Percentiles rank a stretch among this genome's conserved stretches.
phyloP scores from a whole-genome alignment of 2,113 vertebrate species.

The Elephantulus edwardii region DNA sequence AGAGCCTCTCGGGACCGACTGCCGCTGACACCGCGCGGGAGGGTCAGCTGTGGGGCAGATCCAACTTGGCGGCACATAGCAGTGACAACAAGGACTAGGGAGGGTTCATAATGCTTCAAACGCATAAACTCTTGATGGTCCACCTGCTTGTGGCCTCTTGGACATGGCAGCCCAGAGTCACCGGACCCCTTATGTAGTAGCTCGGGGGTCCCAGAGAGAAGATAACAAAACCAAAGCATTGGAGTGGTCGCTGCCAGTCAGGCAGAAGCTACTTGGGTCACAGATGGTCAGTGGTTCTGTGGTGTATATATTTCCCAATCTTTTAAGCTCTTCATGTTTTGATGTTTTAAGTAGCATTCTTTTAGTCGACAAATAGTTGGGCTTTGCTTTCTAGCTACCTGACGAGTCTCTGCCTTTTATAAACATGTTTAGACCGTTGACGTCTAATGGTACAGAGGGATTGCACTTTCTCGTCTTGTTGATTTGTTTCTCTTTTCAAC shows the following conservation, averaged over 20 bases:
- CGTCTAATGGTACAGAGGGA: too few species aligned
- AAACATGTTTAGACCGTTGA: too few species aligned
- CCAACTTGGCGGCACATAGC: too few species aligned
- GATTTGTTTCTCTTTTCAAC: too few species aligned
- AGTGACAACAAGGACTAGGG: too few species aligned
- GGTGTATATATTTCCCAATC: neutral
- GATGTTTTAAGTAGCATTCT: neutral
- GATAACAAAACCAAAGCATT: neutral
- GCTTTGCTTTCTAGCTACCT: neutral
- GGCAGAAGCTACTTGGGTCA: neutral
- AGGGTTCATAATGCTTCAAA: too few species aligned
- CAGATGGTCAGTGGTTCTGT: neutral
- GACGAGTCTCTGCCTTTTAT: too few species aligned
- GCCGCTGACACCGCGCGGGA: too few species aligned
- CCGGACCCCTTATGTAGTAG: fast-evolving
- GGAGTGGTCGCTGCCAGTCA: neutral
- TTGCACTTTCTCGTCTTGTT: too few species aligned
- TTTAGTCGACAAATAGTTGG: neutral
- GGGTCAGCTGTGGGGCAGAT: too few species aligned
- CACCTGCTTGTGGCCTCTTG: neutral
- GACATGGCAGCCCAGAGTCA: neutral
- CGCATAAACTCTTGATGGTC: fast-evolving
- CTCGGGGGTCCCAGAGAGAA: neutral
- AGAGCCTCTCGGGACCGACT: neutral
- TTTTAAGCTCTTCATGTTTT: neutral